Evolutionary conservation across 2,888 invertebrate genomes (phyloP).

Genomic region (Drosophila mulleri): DNA sequence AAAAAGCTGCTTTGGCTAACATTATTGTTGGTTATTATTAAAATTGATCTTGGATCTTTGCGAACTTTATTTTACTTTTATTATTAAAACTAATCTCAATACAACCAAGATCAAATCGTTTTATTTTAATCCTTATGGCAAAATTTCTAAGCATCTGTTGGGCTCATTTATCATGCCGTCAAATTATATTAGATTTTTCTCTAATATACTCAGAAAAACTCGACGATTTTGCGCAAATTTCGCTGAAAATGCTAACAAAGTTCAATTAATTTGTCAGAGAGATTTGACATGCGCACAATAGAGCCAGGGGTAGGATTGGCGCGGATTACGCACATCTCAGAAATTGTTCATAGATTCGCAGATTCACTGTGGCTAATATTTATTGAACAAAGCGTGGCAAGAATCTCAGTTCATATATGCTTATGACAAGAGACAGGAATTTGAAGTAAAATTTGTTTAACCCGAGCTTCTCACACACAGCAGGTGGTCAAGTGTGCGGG

Average conservation of each 20-base stretch:
- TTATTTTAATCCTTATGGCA: not conserved
- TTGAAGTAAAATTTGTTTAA: not conserved
- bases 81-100: not conserved
- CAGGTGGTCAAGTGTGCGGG: constrained; percentile 57
- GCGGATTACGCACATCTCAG: constrained; percentile 31
- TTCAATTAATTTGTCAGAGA: constrained; percentile 75
- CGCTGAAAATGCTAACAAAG: constrained; percentile 53
- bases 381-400: constrained; percentile 48
- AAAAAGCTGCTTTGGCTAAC: not conserved
- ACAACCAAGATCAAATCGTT: not conserved
- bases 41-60: no score
- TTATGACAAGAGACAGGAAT: not conserved
- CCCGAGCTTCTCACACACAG: constrained; percentile 48
- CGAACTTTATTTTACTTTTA: not conserved
- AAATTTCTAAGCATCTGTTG: constrained; percentile 52
- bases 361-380: constrained; percentile 45
- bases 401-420: not conserved
- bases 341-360: constrained; percentile 12
- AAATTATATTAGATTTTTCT: constrained; percentile 57
- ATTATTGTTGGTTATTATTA: not conserved
- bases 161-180: constrained; percentile 60
- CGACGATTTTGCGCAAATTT: constrained; percentile 45
- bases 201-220: constrained; percentile 41
- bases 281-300: constrained; percentile 57
- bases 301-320: constrained; percentile 21